Base-by-base conservation (phyloP, 2,888 invertebrate species). In the Trisateles emortualis region DNA sequence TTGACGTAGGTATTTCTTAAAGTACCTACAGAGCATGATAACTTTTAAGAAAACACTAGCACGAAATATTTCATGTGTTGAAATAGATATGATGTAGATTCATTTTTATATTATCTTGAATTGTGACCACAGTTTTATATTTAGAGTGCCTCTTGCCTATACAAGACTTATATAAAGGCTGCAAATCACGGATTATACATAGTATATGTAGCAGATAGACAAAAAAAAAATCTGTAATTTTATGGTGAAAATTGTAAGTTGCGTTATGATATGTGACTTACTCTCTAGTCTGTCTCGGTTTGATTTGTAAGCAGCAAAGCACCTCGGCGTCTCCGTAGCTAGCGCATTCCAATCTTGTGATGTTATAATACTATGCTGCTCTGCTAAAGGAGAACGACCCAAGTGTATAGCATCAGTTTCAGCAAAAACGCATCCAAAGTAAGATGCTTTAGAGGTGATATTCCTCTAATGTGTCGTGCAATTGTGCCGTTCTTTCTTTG, bases 121-220 rank as follows among this genome's bases (percentile, higher is more conserved):
- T 92, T 92, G 92, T 91, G 93, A 93, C 93, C 92, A 93, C 93
- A 86, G 89, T 93, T 93, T 93, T 94, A 93, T 94, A 94, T 93
- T 93, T 94, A 93, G 94, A 94, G 94, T 94, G 94, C 94, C 94
- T 94, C 94, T 94, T 93, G 93, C 93, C 93, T 93, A 84, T 91
- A 92, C 88, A 93, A 93, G 93, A 93, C 93, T 93, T 92, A 92
- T 90, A 89, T 90, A 91, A 93, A 93, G 93, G 93, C 93, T 93
- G 93, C 93, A 88, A 92, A 90, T 90, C 93, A 93, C 93, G 87
- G 87, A 92, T 87, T 89, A 90, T 87, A 89, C 86, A 88, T 88
- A 90, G 88, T 88, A 85, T 92, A 89, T 87, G 91, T 93, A 93
- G 93, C 85, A 79, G 79, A 87, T 88, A 90, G 88, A 80, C 75